Evolutionary conservation across 2,113 vertebrate genomes (phyloP).

Genomic region (Cisticola juncidis): DNA sequence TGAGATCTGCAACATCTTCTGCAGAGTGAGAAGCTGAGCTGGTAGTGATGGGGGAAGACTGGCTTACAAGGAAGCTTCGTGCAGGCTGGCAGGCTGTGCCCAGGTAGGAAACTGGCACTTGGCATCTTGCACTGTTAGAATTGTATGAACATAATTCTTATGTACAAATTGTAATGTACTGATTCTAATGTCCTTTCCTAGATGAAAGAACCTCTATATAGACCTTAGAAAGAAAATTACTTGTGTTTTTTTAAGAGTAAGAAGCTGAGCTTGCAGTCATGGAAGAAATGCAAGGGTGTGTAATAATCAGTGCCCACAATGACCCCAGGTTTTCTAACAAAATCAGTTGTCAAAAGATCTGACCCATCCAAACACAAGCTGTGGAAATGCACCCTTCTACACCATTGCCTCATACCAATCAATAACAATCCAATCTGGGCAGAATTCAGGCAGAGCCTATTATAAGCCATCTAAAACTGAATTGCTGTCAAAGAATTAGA

Average conservation of each 20-base stretch:
- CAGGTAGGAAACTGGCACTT: background rate
- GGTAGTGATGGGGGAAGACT: background rate
- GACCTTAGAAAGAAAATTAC: background rate
- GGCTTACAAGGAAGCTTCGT: background rate
- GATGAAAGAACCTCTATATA: background rate
- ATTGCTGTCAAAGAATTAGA: constrained; percentile 51
- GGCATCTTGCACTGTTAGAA: background rate
- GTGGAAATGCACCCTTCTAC: constrained; percentile 45
- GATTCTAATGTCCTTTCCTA: background rate
- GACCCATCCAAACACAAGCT: constrained; percentile 41
- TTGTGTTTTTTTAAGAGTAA: background rate
- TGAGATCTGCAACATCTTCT: background rate
- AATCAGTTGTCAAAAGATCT: constrained; percentile 56
- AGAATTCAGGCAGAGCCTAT: constrained; percentile 49
- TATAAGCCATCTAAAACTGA: constrained; percentile 27
- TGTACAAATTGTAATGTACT: background rate
- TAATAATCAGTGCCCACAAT: constrained; percentile 35
- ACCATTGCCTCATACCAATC: constrained; percentile 34
- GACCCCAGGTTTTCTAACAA: constrained; percentile 37
- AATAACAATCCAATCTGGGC: constrained; percentile 52
- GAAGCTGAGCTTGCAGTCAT: constrained; percentile 12
- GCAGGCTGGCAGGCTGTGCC: background rate
- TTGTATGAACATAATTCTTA: background rate
- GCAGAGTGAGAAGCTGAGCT: background rate
- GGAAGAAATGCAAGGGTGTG: constrained; percentile 31